Evolutionary conservation across 2,113 vertebrate genomes (phyloP).

Genomic region (Siniperca knerii): DNA sequence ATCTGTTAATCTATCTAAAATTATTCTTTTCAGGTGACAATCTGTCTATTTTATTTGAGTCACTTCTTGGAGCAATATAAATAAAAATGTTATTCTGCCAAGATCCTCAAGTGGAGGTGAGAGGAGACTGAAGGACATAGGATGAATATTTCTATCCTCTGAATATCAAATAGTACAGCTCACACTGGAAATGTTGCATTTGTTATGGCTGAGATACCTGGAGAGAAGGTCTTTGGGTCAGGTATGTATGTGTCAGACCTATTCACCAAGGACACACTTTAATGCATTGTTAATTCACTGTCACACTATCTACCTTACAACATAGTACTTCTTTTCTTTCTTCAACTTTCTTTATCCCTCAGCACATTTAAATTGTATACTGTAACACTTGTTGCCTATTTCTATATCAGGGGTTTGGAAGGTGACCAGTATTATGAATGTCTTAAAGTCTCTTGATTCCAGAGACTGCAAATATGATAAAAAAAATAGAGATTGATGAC

Average conservation of each 20-base stretch:
- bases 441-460: not conserved
- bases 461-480: not conserved
- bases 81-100: not conserved
- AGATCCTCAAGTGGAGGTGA: conserved; percentile 13
- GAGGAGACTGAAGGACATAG: not conserved
- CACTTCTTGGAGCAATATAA: not conserved
- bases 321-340: not conserved
- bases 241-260: conserved; percentile 2
- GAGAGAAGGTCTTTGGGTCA: conserved; percentile 13
- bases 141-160: conserved; percentile 15
- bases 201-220: conserved; percentile 17
- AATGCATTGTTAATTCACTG: conserved; percentile 49
- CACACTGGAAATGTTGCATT: conserved; percentile 14
- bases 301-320: conserved; percentile 18
- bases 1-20: not conserved
- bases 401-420: not conserved
- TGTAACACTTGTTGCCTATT: not conserved
- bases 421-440: not conserved
- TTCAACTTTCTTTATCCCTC: not conserved
- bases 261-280: conserved; percentile 30
- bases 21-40: not conserved
- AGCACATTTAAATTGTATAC: not conserved
- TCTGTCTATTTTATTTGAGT: not conserved
- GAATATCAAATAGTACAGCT: conserved; percentile 22
- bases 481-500: not conserved